Conservation (phyloP, 2,113 vertebrate species). For the Mola mola region DNA sequence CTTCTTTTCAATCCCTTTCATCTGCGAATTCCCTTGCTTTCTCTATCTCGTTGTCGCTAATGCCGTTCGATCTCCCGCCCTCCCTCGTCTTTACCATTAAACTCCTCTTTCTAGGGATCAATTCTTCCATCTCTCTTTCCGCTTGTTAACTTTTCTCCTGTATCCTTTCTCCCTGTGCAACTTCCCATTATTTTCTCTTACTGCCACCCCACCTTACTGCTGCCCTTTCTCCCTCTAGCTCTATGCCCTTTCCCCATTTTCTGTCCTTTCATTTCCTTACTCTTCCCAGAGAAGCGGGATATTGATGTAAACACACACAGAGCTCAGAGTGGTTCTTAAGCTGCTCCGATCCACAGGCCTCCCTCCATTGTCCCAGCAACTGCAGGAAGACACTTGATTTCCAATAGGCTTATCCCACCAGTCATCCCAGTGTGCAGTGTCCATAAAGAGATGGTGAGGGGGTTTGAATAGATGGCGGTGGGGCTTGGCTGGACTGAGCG, state of each 20-base stretch:
- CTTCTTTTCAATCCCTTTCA: slow-evolving; percentile 44
- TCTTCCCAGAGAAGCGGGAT: slow-evolving; percentile 21
- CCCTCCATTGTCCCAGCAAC: slow-evolving; percentile 48
- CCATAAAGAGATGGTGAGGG: slow-evolving; percentile 40
- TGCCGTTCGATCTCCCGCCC: slow-evolving; percentile 33
- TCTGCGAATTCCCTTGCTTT: slow-evolving; percentile 39
- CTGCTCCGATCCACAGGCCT: slow-evolving; percentile 52
- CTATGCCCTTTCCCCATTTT: neutral
- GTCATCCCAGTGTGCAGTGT: slow-evolving; percentile 34
- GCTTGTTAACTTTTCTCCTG: slow-evolving; percentile 21
- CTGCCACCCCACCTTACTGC: slow-evolving; percentile 9
- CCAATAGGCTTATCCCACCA: slow-evolving; percentile 63
- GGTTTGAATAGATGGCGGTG: slow-evolving; percentile 37
- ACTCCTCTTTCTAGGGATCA: slow-evolving; percentile 38
- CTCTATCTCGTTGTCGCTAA: slow-evolving; percentile 23
- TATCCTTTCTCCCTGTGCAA: no score
- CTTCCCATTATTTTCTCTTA: no score
- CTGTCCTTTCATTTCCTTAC: slow-evolving; percentile 11
- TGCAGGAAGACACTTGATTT: slow-evolving; percentile 58
- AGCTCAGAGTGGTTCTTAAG: slow-evolving; percentile 57
- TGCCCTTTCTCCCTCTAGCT: slow-evolving; percentile 23
- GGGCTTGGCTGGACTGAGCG: slow-evolving; percentile 29
- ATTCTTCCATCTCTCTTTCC: slow-evolving; percentile 34
- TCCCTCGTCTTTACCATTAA: slow-evolving; percentile 45
- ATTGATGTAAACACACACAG: slow-evolving; percentile 63